Percentiles rank a stretch among this genome's conserved stretches.
Evolutionary conservation across 2,797 vertebrate species (phyloP).

Genomic region (Sandelia bainsii): DNA sequence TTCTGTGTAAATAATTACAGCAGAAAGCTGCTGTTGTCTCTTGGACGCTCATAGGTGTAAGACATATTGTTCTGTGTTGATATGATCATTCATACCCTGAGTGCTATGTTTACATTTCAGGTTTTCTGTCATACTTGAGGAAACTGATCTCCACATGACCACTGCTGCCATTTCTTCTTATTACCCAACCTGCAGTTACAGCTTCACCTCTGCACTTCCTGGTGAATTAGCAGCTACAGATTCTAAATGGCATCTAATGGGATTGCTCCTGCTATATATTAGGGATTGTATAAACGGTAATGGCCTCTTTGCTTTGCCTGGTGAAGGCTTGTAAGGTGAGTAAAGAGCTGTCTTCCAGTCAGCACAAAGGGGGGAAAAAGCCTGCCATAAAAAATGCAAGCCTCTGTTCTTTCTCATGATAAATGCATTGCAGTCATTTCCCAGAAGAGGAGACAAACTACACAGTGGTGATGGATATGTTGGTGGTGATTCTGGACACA

Average conservation of each 20-base stretch:
- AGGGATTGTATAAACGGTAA: constrained; percentile 14
- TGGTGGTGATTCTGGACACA: constrained; percentile 1
- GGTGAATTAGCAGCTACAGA: constrained; percentile 31
- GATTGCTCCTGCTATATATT: neutral
- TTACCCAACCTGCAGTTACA: constrained; percentile 19
- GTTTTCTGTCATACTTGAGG: neutral
- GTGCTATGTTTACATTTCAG: neutral
- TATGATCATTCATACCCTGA: neutral
- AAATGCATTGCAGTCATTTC: constrained; percentile 44
- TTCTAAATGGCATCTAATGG: constrained; percentile 53
- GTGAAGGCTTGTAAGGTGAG: constrained; percentile 13
- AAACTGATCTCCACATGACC: constrained; percentile 9
- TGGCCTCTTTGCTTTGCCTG: constrained; percentile 42
- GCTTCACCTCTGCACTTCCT: constrained; percentile 35
- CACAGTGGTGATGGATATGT: neutral
- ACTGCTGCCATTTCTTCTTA: neutral
- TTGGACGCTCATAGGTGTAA: neutral
- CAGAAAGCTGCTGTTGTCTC: neutral
- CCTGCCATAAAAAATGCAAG: constrained; percentile 67
- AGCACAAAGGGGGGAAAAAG: neutral
- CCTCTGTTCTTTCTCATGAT: constrained; percentile 34
- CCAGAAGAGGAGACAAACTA: constrained; percentile 2
- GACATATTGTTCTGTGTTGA: constrained; percentile 5
- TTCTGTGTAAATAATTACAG: constrained; percentile 10
- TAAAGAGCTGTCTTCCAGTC: neutral